Base-by-base conservation (phyloP, 2,888 invertebrate species). In the Campoletis raptor region DNA sequence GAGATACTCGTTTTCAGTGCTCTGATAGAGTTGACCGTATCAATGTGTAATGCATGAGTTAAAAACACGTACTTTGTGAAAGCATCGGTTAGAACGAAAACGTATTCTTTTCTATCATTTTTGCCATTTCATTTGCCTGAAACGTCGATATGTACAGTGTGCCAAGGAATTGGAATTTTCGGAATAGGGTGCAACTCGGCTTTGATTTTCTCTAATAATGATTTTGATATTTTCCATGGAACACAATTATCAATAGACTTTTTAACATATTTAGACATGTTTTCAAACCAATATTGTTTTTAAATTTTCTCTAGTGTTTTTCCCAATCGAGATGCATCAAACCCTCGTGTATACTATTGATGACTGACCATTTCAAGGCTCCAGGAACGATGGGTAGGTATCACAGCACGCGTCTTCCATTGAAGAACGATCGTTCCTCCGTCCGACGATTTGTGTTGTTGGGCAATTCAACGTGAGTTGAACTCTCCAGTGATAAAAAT, bases 121-220 rank as follows among this genome's bases (percentile, higher is more conserved):
- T 67, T 67, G 9, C 18, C 37, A 40, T 18, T 64, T 18, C 36
- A 18, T 7, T 64, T 64, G 36, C 64, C 57, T 8, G 57, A 24
- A 24, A 30, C 57, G 24, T 57, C 57, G 18, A 57, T 18, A 12
- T 21, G 42, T 10, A 92, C 30, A 0, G 91, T 92, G 69, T 92
- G 92, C 90, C 90, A 92, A 7, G 90, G 89, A 12, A 87, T 86
- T 7, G 70, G 52, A 0, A 85, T 61, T 83, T 92, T 94, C 0
- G 92, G 92, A 18, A 92, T 92, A 0, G 93, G 90, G 67, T 93
- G 92, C 0, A 93, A 24, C 72, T 89, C 88, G 24, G 87, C 89
- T 76, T 91, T 91, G 12, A 85, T 30, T 67, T 88, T 89, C 6
- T 93, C 93, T 0, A 91, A 90, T 8, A 42, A 57, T 10, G 90